phyloP scores from a whole-genome alignment of 2,888 invertebrate genomes.

The Atethmia centrago region DNA sequence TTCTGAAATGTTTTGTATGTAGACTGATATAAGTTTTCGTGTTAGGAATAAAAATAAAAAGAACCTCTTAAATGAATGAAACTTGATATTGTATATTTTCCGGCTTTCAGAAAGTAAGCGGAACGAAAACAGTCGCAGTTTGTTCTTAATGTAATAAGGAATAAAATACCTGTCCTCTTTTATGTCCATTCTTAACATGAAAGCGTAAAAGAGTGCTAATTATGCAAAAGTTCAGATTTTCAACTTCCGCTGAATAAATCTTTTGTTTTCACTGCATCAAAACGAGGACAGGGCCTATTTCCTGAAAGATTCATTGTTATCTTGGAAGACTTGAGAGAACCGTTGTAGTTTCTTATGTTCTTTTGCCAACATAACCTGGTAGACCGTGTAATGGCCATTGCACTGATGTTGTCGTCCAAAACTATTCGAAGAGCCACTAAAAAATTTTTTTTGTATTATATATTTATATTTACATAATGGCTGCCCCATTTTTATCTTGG shows the following conservation, averaged over 20 bases:
- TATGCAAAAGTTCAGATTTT: slow-evolving; percentile 37
- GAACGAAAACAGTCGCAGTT: slow-evolving; percentile 5
- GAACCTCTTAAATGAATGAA: not conserved
- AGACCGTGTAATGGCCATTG: not conserved
- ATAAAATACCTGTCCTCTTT: slow-evolving; percentile 21
- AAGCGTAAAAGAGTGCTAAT: slow-evolving; percentile 39
- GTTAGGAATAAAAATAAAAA: not conserved
- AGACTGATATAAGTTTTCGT: not conserved
- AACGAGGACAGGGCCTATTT: slow-evolving; percentile 50
- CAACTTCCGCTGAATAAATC: slow-evolving; percentile 49
- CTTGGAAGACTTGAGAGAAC: slow-evolving; percentile 10
- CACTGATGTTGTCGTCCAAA: not conserved
- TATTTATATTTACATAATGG: not conserved
- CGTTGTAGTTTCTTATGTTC: slow-evolving; percentile 11
- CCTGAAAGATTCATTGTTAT: slow-evolving; percentile 36
- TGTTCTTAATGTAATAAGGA: slow-evolving; percentile 1
- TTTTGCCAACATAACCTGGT: not conserved
- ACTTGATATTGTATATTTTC: slow-evolving; percentile 11
- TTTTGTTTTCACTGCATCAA: slow-evolving; percentile 50
- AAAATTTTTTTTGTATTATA: not conserved
- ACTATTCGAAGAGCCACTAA: not conserved
- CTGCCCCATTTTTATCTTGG: not conserved
- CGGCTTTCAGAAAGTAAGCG: not conserved
- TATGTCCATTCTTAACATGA: slow-evolving; percentile 4
- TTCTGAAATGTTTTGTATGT: not conserved